phyloP scores from a whole-genome alignment of 2,888 invertebrate species.

The Priocnemis perturbator region DNA sequence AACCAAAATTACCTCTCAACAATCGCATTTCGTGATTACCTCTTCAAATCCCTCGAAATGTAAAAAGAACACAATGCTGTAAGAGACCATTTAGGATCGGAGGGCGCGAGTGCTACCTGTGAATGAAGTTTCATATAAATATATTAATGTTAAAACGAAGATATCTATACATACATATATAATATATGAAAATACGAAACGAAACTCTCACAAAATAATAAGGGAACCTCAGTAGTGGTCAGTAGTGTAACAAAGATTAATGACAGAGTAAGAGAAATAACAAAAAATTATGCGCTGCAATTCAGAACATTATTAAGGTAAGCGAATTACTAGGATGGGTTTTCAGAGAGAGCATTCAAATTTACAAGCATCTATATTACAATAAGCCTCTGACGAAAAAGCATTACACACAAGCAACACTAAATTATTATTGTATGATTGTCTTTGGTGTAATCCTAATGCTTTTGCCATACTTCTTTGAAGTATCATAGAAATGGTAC shows the following conservation, averaged over 20 bases:
- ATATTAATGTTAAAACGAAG: constrained; percentile 66
- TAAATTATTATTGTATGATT: constrained; percentile 23
- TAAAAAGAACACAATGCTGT: constrained; percentile 30
- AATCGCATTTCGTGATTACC: constrained; percentile 51
- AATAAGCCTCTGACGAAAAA: constrained; percentile 31
- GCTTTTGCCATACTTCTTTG: constrained; percentile 60
- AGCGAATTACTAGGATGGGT: constrained; percentile 33
- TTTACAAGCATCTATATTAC: constrained; percentile 5
- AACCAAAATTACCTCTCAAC: constrained; percentile 62
- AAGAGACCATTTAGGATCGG: constrained; percentile 49
- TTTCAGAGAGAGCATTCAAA: constrained; percentile 33
- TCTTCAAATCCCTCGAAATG: constrained; percentile 55
- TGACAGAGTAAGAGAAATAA: constrained; percentile 30
- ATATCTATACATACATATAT: constrained; percentile 62
- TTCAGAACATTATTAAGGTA: constrained; percentile 44
- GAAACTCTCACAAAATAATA: constrained; percentile 56
- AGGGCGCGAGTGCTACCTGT: constrained; percentile 70
- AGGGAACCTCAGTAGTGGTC: constrained; percentile 57
- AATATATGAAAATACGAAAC: constrained; percentile 55
- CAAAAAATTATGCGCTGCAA: constrained; percentile 38
- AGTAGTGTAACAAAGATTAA: constrained; percentile 53
- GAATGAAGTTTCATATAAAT: constrained; percentile 70
- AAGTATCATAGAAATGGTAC: constrained; percentile 54
- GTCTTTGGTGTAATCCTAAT: constrained; percentile 45
- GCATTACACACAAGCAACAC: constrained; percentile 25